Percentiles rank a stretch among this genome's conserved stretches.
Conservation (phyloP, 2,888 invertebrate genomes). For the Chaitophorus viminalis region DNA sequence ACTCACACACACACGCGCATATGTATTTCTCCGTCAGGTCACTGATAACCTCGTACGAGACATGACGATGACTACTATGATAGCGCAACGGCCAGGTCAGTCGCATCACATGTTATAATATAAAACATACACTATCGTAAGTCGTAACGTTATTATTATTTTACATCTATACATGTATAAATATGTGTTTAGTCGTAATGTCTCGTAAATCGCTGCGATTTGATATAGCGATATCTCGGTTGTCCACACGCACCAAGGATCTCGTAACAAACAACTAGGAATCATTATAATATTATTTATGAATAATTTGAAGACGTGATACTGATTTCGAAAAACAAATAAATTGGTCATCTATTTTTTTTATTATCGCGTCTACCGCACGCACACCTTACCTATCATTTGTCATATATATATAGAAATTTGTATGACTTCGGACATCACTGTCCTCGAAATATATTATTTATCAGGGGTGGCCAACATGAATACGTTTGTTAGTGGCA, state of each 20-base stretch:
- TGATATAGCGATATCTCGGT: neutral
- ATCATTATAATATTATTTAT: conserved; percentile 1
- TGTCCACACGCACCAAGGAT: neutral
- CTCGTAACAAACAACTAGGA: neutral
- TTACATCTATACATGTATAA: neutral
- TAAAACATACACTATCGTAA: neutral
- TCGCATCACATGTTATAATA: neutral
- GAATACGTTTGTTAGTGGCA: no score
- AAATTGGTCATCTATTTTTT: conserved; percentile 31
- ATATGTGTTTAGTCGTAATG: neutral
- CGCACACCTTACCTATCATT: conserved; percentile 31
- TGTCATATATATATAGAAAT: neutral
- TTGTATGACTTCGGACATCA: neutral
- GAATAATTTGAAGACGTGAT: neutral
- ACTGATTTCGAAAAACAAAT: conserved; percentile 27
- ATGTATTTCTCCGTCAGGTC: neutral
- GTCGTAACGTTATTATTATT: neutral
- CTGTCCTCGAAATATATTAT: neutral
- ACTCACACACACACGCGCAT: neutral
- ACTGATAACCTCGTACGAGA: neutral
- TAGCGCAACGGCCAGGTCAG: neutral
- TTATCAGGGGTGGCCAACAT: no score
- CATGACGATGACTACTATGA: neutral
- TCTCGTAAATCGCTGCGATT: conserved; percentile 21
- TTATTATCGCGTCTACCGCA: conserved; percentile 22